Evolutionary conservation across 2,888 invertebrate genomes (phyloP).

Genomic region (Celastrina argiolus): DNA sequence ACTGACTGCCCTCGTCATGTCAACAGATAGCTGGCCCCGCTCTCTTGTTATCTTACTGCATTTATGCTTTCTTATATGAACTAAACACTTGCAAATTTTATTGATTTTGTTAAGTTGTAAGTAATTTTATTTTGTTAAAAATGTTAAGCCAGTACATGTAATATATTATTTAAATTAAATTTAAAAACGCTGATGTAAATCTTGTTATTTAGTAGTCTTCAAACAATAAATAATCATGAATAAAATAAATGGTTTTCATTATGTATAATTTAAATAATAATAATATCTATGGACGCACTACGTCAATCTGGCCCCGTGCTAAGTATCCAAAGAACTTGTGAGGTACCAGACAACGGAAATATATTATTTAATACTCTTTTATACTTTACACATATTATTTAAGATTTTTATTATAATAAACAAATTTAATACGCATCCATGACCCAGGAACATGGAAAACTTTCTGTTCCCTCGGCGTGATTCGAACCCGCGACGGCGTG

Average conservation of each 20-base stretch:
- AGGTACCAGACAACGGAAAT: too few species aligned
- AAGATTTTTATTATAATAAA: too few species aligned
- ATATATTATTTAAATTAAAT: conserved; percentile 6
- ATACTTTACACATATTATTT: too few species aligned
- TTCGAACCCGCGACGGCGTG: too few species aligned
- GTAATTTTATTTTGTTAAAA: conserved; percentile 15
- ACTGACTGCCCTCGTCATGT: conserved; percentile 13
- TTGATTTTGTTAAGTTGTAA: conserved; percentile 1
- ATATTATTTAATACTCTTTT: too few species aligned
- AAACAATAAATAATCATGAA: conserved; percentile 11
- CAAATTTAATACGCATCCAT: too few species aligned
- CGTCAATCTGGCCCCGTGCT: too few species aligned
- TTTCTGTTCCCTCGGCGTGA: too few species aligned
- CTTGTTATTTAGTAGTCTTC: conserved; percentile 15
- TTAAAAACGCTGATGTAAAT: background rate
- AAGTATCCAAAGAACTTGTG: too few species aligned
- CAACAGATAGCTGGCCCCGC: conserved; percentile 11
- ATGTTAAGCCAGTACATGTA: conserved; percentile 20
- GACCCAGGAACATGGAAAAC: too few species aligned
- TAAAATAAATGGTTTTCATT: background rate
- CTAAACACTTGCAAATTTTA: conserved; percentile 3
- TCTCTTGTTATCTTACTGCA: conserved; percentile 24
- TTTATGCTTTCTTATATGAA: conserved; percentile 21
- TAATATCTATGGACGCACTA: too few species aligned
- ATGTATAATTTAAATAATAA: too few species aligned